Conservation (phyloP, 2,888 invertebrate species). For the Aspidiotus destructor region DNA sequence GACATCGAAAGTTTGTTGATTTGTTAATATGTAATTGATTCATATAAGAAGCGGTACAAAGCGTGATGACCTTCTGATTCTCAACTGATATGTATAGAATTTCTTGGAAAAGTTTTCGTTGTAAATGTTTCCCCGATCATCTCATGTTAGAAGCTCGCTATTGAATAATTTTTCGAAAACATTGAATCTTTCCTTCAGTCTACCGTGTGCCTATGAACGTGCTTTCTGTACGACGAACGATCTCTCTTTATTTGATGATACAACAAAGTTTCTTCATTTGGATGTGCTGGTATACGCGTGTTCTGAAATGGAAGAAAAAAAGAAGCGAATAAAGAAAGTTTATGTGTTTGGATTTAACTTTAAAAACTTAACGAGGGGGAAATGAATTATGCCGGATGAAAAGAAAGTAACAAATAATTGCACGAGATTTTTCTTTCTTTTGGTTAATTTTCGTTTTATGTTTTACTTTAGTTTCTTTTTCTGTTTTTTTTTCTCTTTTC, state of each 20-base stretch:
- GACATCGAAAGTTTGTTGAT: too few species aligned
- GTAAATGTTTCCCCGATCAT: too few species aligned
- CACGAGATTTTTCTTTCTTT: slow-evolving; percentile 26
- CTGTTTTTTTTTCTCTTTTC: slow-evolving; percentile 12
- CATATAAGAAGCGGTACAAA: too few species aligned
- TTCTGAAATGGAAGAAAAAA: slow-evolving; percentile 17
- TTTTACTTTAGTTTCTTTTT: slow-evolving; percentile 24
- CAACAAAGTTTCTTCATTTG: not conserved
- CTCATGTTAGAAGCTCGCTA: too few species aligned
- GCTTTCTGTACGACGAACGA: too few species aligned
- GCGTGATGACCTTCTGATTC: too few species aligned
- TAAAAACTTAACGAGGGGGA: slow-evolving; percentile 30
- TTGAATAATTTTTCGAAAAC: too few species aligned
- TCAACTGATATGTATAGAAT: too few species aligned
- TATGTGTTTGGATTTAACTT: slow-evolving; percentile 26
- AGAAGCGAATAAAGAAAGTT: slow-evolving; percentile 10
- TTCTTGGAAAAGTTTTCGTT: too few species aligned
- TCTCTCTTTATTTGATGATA: not conserved
- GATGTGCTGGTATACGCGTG: slow-evolving; percentile 5
- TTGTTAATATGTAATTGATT: too few species aligned
- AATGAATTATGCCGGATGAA: slow-evolving; percentile 32
- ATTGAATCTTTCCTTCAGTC: too few species aligned
- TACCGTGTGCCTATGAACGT: too few species aligned
- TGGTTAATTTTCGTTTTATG: slow-evolving; percentile 14
- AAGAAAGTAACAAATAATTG: slow-evolving; percentile 32